phyloP scores from a whole-genome alignment of 1,140 invertebrate genomes.

The Drosophila teissieri region DNA sequence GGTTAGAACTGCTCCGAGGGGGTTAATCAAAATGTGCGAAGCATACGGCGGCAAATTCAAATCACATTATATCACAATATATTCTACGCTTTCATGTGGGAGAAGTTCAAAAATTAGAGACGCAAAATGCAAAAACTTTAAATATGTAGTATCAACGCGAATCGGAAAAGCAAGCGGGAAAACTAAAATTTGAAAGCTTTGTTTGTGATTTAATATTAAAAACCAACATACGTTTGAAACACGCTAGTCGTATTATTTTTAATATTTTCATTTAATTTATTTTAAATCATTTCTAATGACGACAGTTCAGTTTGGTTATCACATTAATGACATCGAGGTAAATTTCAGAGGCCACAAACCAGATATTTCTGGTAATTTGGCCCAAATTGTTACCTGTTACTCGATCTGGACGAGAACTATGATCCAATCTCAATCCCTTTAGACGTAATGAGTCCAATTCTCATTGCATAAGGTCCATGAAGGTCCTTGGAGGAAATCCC shows the following conservation, averaged over 20 bases:
- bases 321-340: too few relatives aligned
- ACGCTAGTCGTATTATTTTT: too few relatives aligned
- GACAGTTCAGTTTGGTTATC: too few relatives aligned
- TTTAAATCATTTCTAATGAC: too few relatives aligned
- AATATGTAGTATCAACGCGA: not conserved
- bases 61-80: constrained; percentile 36
- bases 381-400: constrained; percentile 11
- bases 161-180: not conserved
- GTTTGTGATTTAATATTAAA: too few relatives aligned
- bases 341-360: not conserved
- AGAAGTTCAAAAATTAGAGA: not conserved
- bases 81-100: constrained; percentile 2
- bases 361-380: not conserved
- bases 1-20: constrained; percentile 3
- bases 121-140: not conserved
- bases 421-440: constrained; percentile 34
- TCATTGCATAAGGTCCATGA: constrained; percentile 21
- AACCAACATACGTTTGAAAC: too few relatives aligned
- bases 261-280: too few relatives aligned
- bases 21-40: constrained; percentile 19
- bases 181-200: not conserved
- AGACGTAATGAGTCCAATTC: constrained; percentile 59
- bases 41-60: constrained; percentile 46
- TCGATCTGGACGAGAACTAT: constrained; percentile 27
- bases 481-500: constrained; percentile 33